Evolutionary conservation across 2,888 invertebrate species (phyloP).

Genomic region (Synanthedon andrenaeformis): DNA sequence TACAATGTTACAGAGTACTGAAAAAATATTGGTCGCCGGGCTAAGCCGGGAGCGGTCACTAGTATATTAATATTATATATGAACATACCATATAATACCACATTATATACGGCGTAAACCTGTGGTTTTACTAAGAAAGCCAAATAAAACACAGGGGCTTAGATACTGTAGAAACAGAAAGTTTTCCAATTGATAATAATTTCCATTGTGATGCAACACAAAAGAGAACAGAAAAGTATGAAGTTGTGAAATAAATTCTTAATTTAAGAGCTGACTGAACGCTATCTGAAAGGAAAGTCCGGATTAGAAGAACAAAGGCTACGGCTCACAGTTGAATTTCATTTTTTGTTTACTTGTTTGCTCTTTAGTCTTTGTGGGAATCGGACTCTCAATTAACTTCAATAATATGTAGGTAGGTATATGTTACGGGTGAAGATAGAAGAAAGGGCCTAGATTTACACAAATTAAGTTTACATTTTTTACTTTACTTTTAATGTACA

Average conservation of each 20-base stretch:
- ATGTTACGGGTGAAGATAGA: no score
- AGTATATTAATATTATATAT: no score
- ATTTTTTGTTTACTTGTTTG: conserved; percentile 49
- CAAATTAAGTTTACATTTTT: no score
- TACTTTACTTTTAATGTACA: no score
- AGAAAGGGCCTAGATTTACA: no score
- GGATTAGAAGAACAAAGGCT: conserved; percentile 60
- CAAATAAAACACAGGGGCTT: conserved; percentile 53
- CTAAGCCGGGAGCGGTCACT: no score
- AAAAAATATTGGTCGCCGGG: no score
- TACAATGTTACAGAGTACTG: no score
- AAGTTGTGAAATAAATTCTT: conserved; percentile 66
- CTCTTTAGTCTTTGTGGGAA: conserved; percentile 38
- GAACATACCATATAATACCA: no score
- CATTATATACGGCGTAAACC: no score
- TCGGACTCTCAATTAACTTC: neutral
- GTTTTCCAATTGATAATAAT: conserved; percentile 66
- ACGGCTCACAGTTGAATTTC: conserved; percentile 32
- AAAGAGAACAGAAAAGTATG: conserved; percentile 58
- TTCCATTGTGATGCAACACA: conserved; percentile 64
- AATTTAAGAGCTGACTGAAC: conserved; percentile 63
- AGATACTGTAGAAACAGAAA: conserved; percentile 51
- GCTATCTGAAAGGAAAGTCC: conserved; percentile 59
- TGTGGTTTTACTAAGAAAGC: conserved; percentile 32
- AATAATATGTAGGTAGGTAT: no score